Conservation (phyloP, 2,113 vertebrate genomes). For the Vulpes ferrilata region DNA sequence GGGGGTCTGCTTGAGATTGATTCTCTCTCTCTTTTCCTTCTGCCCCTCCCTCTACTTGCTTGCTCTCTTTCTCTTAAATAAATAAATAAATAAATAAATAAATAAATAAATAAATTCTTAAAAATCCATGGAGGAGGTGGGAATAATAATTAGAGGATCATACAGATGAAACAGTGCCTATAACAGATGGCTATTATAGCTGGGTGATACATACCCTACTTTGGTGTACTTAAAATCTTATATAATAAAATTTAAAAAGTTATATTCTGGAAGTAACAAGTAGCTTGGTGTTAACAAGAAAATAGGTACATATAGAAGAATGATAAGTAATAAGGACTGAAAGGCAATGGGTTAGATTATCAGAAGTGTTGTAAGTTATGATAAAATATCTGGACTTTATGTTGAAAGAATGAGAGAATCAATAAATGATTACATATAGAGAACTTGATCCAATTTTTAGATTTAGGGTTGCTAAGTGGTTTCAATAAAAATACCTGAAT, state of each 20-base stretch:
- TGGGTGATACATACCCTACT: background rate
- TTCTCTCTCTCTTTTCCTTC: no score
- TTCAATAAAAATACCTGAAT: slow-evolving; percentile 45
- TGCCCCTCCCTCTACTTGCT: background rate
- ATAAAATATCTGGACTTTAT: background rate
- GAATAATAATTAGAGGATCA: background rate
- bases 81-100: background rate
- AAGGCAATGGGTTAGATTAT: slow-evolving; percentile 18
- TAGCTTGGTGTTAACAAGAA: slow-evolving; percentile 3
- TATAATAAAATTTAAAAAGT: background rate
- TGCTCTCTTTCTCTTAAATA: background rate
- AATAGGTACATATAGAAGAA: background rate
- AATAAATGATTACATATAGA: background rate
- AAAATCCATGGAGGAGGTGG: background rate
- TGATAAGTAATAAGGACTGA: background rate
- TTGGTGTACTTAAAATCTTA: background rate
- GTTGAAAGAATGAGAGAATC: background rate
- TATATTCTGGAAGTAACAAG: slow-evolving; percentile 7
- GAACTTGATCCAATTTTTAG: slow-evolving; percentile 1
- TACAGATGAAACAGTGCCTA: background rate
- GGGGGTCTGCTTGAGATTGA: background rate
- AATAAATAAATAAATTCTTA: background rate
- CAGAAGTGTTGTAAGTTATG: background rate
- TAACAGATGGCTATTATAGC: background rate
- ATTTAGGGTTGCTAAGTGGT: background rate